These are phyloP conservation scores for Tamandua tetradactyla DNA, from an alignment of 2,797 vertebrate genomes.

Conservation along the genomic window DNA sequence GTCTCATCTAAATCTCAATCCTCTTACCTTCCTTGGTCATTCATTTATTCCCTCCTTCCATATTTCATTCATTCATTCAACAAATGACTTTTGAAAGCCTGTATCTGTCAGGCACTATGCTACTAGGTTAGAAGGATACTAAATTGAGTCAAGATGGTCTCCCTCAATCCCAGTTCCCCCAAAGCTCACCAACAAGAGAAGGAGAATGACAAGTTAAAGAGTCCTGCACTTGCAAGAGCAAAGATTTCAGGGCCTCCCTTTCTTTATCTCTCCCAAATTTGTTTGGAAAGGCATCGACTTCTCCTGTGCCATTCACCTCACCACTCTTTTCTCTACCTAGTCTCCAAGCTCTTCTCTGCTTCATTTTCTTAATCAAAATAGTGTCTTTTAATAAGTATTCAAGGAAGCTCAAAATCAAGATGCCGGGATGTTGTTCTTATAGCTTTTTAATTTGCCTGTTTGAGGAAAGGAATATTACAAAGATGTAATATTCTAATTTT, in stretches of 20 bases:
- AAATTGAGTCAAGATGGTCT: neutral
- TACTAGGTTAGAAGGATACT: neutral
- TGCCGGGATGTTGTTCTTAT: neutral
- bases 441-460: constrained; percentile 49
- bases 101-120: neutral
- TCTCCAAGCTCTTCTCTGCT: neutral
- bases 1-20: neutral
- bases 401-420: constrained; percentile 22
- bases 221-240: neutral
- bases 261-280: neutral
- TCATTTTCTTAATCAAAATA: constrained; percentile 28
- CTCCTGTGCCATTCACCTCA: neutral
- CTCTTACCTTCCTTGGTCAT: neutral
- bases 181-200: neutral
- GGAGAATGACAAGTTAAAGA: neutral
- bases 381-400: constrained; percentile 20
- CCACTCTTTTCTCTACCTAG: neutral
- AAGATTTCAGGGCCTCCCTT: neutral
- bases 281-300: neutral
- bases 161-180: neutral
- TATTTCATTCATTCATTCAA: neutral
- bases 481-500: constrained; percentile 34
- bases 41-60: neutral
- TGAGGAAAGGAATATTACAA: constrained; percentile 51
- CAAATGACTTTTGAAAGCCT: neutral